Conservation (phyloP, 2,888 invertebrate genomes). For the Tachina fera region DNA sequence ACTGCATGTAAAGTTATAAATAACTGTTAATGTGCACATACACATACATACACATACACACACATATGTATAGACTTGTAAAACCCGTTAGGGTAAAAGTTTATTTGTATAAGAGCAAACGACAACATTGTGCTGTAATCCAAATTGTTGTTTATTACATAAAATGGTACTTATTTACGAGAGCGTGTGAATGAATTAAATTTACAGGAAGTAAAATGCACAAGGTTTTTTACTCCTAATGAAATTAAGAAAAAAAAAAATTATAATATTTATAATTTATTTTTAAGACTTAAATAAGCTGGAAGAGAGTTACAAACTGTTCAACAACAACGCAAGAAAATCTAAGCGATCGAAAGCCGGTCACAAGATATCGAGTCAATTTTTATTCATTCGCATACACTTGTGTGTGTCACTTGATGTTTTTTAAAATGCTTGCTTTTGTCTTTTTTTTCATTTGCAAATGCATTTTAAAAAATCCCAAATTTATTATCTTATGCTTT, state of each 20-base stretch:
- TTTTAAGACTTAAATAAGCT: too few species aligned
- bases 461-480: too few species aligned
- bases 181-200: neutral
- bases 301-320: too few species aligned
- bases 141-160: slow-evolving; percentile 23
- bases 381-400: too few species aligned
- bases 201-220: neutral
- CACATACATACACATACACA: neutral
- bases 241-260: neutral
- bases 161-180: neutral
- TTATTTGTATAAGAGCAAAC: neutral
- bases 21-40: neutral
- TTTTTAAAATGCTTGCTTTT: too few species aligned
- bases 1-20: neutral
- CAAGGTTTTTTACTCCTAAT: neutral
- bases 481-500: too few species aligned
- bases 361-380: too few species aligned
- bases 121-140: slow-evolving; percentile 35
- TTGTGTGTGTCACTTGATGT: too few species aligned
- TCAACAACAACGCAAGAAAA: too few species aligned
- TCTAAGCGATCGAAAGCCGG: too few species aligned
- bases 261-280: too few species aligned
- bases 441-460: too few species aligned
- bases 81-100: neutral
- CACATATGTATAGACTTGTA: neutral